phyloP scores from a whole-genome alignment of 2,888 invertebrate species.

The Nymphalis polychloros region DNA sequence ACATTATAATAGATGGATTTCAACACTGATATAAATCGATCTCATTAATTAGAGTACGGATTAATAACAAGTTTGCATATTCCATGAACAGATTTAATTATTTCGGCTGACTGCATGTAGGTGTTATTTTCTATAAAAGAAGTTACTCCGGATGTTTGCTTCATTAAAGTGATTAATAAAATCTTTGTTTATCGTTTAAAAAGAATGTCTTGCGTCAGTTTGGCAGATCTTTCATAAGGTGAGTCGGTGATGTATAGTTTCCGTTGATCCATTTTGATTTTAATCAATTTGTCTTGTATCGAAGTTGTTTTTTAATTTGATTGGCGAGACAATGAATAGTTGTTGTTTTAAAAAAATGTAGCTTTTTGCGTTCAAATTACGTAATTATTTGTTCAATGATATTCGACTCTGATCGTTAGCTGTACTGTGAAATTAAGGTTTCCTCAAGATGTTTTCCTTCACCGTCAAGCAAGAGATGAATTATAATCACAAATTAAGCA shows the following conservation, averaged over 20 bases:
- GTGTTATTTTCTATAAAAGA: constrained; percentile 23
- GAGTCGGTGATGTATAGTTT: constrained; percentile 24
- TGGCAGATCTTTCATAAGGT: constrained; percentile 16
- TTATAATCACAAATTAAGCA: no score
- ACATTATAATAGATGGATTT: neutral
- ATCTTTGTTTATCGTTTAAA: constrained; percentile 14
- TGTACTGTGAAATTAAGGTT: no score
- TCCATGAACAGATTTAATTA: constrained; percentile 28
- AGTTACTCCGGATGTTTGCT: constrained; percentile 34
- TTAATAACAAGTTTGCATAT: constrained; percentile 22
- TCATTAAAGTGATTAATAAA: constrained; percentile 26
- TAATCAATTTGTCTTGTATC: neutral
- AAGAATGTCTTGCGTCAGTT: constrained; percentile 19
- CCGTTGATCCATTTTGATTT: constrained; percentile 19
- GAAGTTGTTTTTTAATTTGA: neutral
- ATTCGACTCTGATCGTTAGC: no score
- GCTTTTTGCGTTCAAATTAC: no score
- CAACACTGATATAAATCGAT: constrained; percentile 16
- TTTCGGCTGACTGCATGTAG: constrained; percentile 18
- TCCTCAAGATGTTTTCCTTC: no score
- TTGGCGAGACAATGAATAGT: neutral
- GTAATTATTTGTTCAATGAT: no score
- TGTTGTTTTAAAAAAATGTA: no score
- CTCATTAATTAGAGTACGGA: constrained; percentile 20
- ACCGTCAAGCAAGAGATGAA: no score